Evolutionary conservation across 2,888 invertebrate genomes (phyloP).

Genomic region (Aleiodes leptofemur): DNA sequence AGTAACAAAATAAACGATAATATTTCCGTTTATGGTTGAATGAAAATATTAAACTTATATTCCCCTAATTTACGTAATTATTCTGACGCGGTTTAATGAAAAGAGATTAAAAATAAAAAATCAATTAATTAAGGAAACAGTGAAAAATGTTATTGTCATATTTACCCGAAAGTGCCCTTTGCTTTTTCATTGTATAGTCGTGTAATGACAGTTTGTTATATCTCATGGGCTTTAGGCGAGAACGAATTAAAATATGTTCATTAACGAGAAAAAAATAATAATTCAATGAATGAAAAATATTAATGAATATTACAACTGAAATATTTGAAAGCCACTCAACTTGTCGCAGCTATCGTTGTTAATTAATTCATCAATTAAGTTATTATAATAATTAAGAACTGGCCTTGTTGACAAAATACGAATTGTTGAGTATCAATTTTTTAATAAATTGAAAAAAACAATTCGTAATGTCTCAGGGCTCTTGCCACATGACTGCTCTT

Average conservation of each 20-base stretch:
- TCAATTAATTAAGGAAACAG: slow-evolving; percentile 30
- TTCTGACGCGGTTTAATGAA: slow-evolving; percentile 48
- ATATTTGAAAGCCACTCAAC: slow-evolving; percentile 33
- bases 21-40: slow-evolving; percentile 49
- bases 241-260: slow-evolving; percentile 18
- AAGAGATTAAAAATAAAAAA: background rate
- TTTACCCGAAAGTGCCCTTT: slow-evolving; percentile 63
- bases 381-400: no score
- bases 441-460: slow-evolving; percentile 27
- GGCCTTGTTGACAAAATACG: background rate
- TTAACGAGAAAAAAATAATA: slow-evolving; percentile 8
- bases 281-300: background rate
- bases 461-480: slow-evolving; percentile 37
- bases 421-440: slow-evolving; percentile 32
- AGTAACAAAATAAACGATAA: slow-evolving; percentile 50
- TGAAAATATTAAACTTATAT: slow-evolving; percentile 27
- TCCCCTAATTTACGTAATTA: slow-evolving; percentile 30
- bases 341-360: slow-evolving; percentile 21
- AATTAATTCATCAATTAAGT: no score
- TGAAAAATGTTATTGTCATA: slow-evolving; percentile 61
- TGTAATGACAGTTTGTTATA: slow-evolving; percentile 32
- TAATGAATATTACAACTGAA: slow-evolving; percentile 17
- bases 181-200: slow-evolving; percentile 56
- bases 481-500: slow-evolving; percentile 56
- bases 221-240: slow-evolving; percentile 36